phyloP scores from a whole-genome alignment of 2,888 invertebrate species.

The Drosophila tanythrix region DNA sequence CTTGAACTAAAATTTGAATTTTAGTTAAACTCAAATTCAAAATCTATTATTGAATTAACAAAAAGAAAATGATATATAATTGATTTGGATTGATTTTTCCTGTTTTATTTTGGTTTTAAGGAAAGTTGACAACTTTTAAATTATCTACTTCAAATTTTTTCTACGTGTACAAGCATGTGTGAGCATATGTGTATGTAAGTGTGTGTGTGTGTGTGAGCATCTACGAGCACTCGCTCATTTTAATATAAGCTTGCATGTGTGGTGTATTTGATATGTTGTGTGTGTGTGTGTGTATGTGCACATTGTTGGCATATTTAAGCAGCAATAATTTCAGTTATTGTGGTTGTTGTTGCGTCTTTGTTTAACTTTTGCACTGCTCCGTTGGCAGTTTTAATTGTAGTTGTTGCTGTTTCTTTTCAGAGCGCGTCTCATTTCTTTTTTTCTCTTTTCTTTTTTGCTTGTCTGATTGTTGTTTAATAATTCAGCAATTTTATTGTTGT shows the following conservation, averaged over 20 bases:
- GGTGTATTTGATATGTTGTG: slow-evolving; percentile 6
- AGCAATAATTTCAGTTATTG: slow-evolving; percentile 19
- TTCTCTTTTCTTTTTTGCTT: slow-evolving; percentile 30
- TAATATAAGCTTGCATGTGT: background rate
- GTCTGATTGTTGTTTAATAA: slow-evolving; percentile 56
- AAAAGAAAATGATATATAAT: background rate
- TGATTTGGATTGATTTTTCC: background rate
- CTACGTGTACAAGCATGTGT: background rate
- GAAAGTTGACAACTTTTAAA: background rate
- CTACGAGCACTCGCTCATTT: slow-evolving; percentile 42
- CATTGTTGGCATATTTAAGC: slow-evolving; percentile 58
- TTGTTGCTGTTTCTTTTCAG: slow-evolving; percentile 9
- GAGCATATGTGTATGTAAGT: slow-evolving; percentile 6
- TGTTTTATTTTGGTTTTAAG: background rate
- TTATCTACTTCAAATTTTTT: background rate
- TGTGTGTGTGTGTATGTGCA: slow-evolving; percentile 29
- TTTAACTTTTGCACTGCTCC: slow-evolving; percentile 71
- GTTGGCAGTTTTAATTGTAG: slow-evolving; percentile 74
- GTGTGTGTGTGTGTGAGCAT: slow-evolving; percentile 30
- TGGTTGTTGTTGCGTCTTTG: slow-evolving; percentile 50
- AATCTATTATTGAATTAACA: background rate
- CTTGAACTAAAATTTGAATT: too few relatives aligned
- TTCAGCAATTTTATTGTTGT: slow-evolving; percentile 39
- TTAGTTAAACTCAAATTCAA: background rate
- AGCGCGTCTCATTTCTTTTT: slow-evolving; percentile 24